These are phyloP conservation scores for Eupristina koningsbergeri DNA, from an alignment of 1,140 invertebrate species.

Conservation along the genomic window DNA sequence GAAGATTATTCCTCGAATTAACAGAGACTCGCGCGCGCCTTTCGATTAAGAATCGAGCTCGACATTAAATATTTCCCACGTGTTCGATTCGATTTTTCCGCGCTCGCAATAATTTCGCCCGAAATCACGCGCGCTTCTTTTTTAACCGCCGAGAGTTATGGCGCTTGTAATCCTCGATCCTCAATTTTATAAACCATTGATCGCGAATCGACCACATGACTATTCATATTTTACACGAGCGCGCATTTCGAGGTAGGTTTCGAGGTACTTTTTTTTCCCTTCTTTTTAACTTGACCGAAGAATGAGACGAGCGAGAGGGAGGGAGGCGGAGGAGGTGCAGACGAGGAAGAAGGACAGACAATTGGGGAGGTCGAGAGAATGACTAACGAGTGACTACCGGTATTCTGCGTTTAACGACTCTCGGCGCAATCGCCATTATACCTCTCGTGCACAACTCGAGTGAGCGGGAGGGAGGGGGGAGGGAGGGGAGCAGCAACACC, in stretches of 20 bases:
- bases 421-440: slow-evolving; percentile 20
- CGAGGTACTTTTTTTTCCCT: not conserved
- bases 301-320: slow-evolving; percentile 18
- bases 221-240: slow-evolving; percentile 7
- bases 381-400: slow-evolving; percentile 45
- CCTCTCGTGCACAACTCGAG: not conserved
- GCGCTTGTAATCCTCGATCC: not conserved
- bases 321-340: slow-evolving; percentile 15
- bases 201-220: not conserved
- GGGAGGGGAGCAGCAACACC: not conserved
- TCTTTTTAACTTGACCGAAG: not conserved
- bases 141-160: too few relatives aligned
- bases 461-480: too few relatives aligned
- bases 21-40: not conserved
- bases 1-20: not conserved
- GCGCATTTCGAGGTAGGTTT: not conserved
- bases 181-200: not conserved
- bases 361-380: slow-evolving; percentile 21
- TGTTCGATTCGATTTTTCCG: too few relatives aligned
- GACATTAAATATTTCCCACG: not conserved
- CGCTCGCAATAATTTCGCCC: not conserved
- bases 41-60: not conserved
- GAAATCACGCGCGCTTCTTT: not conserved
- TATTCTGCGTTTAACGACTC: slow-evolving; percentile 43
- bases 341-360: slow-evolving; percentile 36